Conservation (phyloP, 2,888 invertebrate species). For the Platypus cylindrus region DNA sequence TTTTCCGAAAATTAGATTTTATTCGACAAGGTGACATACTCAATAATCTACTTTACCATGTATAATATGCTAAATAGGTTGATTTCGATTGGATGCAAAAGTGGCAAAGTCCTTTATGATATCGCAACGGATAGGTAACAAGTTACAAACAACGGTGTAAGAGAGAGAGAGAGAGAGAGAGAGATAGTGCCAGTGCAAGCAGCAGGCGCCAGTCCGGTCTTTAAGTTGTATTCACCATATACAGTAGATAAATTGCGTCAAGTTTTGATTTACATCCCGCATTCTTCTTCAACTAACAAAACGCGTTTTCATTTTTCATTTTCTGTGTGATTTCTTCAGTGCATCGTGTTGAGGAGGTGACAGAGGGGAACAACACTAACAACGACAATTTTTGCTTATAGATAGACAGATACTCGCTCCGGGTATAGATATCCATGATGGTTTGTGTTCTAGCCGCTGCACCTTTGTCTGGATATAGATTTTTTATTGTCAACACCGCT, state of each 20-base stretch:
- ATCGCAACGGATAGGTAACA: too few species aligned
- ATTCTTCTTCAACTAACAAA: constrained; percentile 34
- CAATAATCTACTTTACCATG: too few species aligned
- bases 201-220: constrained; percentile 30
- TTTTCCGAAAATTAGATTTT: too few species aligned
- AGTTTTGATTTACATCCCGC: constrained; percentile 37
- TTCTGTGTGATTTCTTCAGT: constrained; percentile 21
- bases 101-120: constrained; percentile 13
- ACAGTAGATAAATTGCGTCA: constrained; percentile 35
- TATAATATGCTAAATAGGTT: constrained; percentile 14
- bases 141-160: too few species aligned
- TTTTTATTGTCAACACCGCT: too few species aligned
- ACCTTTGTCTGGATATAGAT: too few species aligned
- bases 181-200: constrained; percentile 14
- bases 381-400: too few species aligned
- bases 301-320: constrained; percentile 36
- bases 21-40: constrained; percentile 11
- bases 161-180: too few species aligned
- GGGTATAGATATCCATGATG: too few species aligned
- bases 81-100: constrained; percentile 11
- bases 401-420: too few species aligned
- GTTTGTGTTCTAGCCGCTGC: too few species aligned
- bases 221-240: constrained; percentile 29
- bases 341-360: constrained; percentile 6
- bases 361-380: too few species aligned